phyloP scores from a whole-genome alignment of 2,888 invertebrate species.

The Horisme vitalbata region DNA sequence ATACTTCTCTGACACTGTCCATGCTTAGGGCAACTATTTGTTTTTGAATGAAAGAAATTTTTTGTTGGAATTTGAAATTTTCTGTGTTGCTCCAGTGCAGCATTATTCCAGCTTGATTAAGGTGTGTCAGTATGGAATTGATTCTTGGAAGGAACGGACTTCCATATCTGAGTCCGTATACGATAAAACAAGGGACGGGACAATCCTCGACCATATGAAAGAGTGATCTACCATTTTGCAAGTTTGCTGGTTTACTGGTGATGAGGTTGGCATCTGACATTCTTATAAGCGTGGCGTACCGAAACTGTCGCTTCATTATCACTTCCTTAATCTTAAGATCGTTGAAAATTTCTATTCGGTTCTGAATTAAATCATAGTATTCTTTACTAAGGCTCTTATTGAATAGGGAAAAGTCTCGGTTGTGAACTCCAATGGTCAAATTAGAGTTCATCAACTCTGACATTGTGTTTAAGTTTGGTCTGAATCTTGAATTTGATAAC shows the following conservation, averaged over 20 bases:
- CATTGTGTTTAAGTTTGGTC: constrained; percentile 56
- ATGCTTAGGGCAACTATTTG: constrained; percentile 64
- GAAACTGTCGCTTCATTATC: constrained; percentile 63
- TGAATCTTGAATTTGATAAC: constrained; percentile 64
- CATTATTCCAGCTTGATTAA: constrained; percentile 79
- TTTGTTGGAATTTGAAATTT: constrained; percentile 47
- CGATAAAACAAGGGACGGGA: constrained; percentile 80
- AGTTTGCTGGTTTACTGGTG: constrained; percentile 52
- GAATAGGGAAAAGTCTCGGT: constrained; percentile 56
- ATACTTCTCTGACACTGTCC: constrained; percentile 72
- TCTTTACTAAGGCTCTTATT: constrained; percentile 53
- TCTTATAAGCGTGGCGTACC: constrained; percentile 76
- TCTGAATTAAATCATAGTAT: constrained; percentile 44
- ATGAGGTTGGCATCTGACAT: constrained; percentile 65
- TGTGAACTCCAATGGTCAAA: constrained; percentile 63
- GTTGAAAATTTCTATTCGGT: constrained; percentile 59
- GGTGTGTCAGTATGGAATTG: constrained; percentile 65
- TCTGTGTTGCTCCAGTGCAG: constrained; percentile 64
- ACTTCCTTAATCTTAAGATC: constrained; percentile 62
- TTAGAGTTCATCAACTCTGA: constrained; percentile 52
- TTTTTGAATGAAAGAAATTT: constrained; percentile 21
- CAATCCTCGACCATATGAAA: constrained; percentile 77
- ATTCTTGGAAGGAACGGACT: constrained; percentile 79
- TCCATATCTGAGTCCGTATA: constrained; percentile 82
- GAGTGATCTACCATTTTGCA: constrained; percentile 64